Percentiles rank a stretch among this genome's conserved stretches.
Conservation (phyloP, 2,797 vertebrate genomes). For the Enteromius paludinosus region DNA sequence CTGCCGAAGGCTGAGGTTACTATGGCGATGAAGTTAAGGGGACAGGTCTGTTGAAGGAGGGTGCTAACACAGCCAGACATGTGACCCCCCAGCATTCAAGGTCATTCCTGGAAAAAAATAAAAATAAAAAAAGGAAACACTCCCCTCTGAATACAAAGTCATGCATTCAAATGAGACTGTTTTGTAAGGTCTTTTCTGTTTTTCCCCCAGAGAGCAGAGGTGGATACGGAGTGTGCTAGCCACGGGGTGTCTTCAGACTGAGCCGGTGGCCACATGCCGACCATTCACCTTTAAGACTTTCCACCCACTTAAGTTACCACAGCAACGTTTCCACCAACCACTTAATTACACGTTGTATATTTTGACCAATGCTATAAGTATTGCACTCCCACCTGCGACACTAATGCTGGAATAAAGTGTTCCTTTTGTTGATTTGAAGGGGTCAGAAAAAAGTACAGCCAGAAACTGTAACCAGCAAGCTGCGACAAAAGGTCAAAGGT, state of each 20-base stretch:
- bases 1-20: constrained; percentile 55
- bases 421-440: neutral
- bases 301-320: constrained; percentile 53
- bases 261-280: constrained; percentile 33
- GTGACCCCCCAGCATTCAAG: constrained; percentile 71
- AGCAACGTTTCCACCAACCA: constrained; percentile 58
- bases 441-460: neutral
- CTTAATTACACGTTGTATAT: constrained; percentile 53
- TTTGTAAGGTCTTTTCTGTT: constrained; percentile 39
- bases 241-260: constrained; percentile 53
- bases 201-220: constrained; percentile 36
- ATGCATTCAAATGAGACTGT: constrained; percentile 47
- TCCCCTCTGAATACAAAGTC: constrained; percentile 43
- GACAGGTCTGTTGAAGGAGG: constrained; percentile 51
- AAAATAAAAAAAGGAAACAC: constrained; percentile 11
- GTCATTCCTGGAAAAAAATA: constrained; percentile 58
- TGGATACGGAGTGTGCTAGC: constrained; percentile 25
- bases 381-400: constrained; percentile 38
- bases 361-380: constrained; percentile 28
- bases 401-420: neutral
- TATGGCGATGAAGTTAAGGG: constrained; percentile 45
- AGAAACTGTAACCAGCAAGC: neutral
- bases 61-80: constrained; percentile 72
- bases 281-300: constrained; percentile 55
- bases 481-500: constrained; percentile 6